Percentiles rank a stretch among this genome's conserved stretches.
Evolutionary conservation across 2,113 vertebrate species (phyloP).

Genomic region (Columba janthina): DNA sequence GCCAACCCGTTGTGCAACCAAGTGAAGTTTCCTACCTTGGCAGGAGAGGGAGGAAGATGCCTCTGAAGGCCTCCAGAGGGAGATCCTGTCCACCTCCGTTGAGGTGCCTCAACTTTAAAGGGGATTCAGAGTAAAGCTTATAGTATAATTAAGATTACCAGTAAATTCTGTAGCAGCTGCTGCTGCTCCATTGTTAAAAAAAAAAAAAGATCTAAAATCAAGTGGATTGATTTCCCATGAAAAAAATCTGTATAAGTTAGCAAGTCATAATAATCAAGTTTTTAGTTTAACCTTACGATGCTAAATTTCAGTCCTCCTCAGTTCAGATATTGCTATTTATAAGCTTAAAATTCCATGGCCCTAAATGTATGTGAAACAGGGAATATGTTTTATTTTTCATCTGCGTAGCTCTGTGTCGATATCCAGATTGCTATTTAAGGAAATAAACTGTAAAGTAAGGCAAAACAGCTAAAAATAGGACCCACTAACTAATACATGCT

Average conservation of each 20-base stretch:
- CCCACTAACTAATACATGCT: constrained; percentile 24
- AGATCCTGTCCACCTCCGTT: constrained; percentile 39
- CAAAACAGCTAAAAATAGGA: constrained; percentile 72
- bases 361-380: constrained; percentile 8
- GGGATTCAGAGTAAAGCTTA: not conserved
- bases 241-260: not conserved
- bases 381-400: constrained; percentile 42
- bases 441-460: constrained; percentile 68
- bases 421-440: constrained; percentile 70
- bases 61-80: constrained; percentile 61
- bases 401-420: constrained; percentile 10
- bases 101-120: not conserved
- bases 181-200: not conserved
- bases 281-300: not conserved
- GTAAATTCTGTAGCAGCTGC: not conserved
- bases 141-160: not conserved
- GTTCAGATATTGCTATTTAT: constrained; percentile 13
- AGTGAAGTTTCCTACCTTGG: not conserved
- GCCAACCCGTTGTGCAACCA: not conserved
- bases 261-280: not conserved
- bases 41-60: not conserved
- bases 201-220: not conserved
- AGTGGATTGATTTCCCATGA: not conserved
- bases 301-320: not conserved
- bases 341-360: not conserved